Percentiles rank a stretch among this genome's conserved stretches.
Conservation (phyloP, 1,140 invertebrate genomes). For the Drosophila orosa region DNA sequence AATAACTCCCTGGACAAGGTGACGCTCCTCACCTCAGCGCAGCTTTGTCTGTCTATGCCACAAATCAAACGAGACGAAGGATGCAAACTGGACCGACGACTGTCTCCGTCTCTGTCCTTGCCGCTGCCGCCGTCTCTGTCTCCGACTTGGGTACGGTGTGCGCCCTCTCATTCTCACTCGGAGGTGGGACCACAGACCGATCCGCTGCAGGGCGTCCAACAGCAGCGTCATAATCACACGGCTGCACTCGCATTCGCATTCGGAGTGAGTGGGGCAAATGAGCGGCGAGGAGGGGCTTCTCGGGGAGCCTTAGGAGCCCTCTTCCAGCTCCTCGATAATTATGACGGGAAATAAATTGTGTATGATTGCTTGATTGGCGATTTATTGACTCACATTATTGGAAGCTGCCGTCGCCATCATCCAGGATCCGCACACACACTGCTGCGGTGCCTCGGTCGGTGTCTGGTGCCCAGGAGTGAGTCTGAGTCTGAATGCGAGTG, state of each 20-base stretch:
- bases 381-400: conserved; percentile 84
- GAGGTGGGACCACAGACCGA: conserved; percentile 38
- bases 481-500: conserved; percentile 55
- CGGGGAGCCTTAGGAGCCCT: conserved; percentile 19
- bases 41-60: conserved; percentile 70
- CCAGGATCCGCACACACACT: conserved; percentile 14
- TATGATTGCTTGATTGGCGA: conserved; percentile 84
- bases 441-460: neutral
- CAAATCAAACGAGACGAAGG: conserved; percentile 71
- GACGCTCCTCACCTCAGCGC: conserved; percentile 25
- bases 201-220: conserved; percentile 78
- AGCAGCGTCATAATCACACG: conserved; percentile 80
- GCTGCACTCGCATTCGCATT: conserved; percentile 48
- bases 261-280: conserved; percentile 22
- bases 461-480: conserved; percentile 15
- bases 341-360: conserved; percentile 84
- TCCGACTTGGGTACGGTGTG: conserved; percentile 14
- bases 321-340: conserved; percentile 72
- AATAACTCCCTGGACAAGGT: conserved; percentile 52
- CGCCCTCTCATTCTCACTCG: conserved; percentile 20
- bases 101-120: conserved; percentile 27
- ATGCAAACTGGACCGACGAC: conserved; percentile 57
- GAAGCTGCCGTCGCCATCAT: conserved; percentile 68
- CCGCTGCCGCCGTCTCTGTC: conserved; percentile 4
- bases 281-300: conserved; percentile 11